Base-by-base conservation (phyloP, 2,797 vertebrate species). In the Rallus crepitans region DNA sequence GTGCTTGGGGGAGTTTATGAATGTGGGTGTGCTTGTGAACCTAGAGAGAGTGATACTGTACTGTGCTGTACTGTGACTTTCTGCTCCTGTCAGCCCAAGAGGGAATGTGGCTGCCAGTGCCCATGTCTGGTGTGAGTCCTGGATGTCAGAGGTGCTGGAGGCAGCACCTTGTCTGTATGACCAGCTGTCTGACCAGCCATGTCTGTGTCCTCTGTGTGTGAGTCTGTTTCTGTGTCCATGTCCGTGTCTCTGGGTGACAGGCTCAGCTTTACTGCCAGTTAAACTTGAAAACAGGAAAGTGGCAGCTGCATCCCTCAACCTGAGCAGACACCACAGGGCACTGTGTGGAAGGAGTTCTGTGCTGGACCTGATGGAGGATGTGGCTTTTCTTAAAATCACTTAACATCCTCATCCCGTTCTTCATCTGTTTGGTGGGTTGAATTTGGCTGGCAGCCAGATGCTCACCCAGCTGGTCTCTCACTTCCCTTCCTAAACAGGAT, bases 151-250 rank as follows among this genome's bases (percentile, higher is more conserved):
- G 10, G 3, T 63, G 15, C 18, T 30, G 28, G 12, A 6, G 7
- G 4, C 52, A 60, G 8, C 0, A 0, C 16, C 13, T 23, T 40
- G 19, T 12, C 25, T 53, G 11, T n/a, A 48, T 48, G 18, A 4
- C 19, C 1, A 1, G 4, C 27, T 66, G 13, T 9, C 11, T 17
- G 18, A 16, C 2, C 0, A 0, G 21, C 12, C 3, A 1, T 35
- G 42, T 24, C 56, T 0, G 0, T 66, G 52, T 20, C 33, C 12
- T 24, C 14, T 24, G 2, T 55, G 9, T 14, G 15, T 57, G 21
- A 12, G 28, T 6, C 4, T 33, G 3, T 61, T 42, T 33, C 16
- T 47, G 20, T 19, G 21, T 11, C 45, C 23, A 25, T 40, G 18
- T 21, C 35, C 61, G 5, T 37, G 6, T 31, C 53, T 72, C 61